Evolutionary conservation across 2,888 invertebrate species (phyloP), one percentile per base, ranked within the genome.

Genomic region (Calliopum simillimum): DNA sequence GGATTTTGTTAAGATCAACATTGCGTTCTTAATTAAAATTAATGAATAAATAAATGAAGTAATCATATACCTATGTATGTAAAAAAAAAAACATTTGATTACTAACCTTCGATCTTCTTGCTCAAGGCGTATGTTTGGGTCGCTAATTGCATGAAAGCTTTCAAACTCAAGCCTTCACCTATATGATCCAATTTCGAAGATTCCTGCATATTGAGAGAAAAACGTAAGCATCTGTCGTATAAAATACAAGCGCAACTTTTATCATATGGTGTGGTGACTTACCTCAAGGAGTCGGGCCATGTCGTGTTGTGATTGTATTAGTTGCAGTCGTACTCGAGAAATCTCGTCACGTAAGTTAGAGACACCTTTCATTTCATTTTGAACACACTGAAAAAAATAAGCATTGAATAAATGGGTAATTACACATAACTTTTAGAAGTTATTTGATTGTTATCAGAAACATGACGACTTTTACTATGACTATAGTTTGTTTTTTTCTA

Each of bases 81-180:
- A 19, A 44, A n/a, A 46, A 46, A 8, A 58, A 13, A 47, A 46
- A 19, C 12, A 3, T 4, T 46, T 14, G 21, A 46, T 12, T n/a
- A 59, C 6, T 51, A 63, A 82, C 84, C 85, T 78, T 85, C 85
- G 14, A 84, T 78, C 77, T 85, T 84, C 64, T 84, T 84, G 8
- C 74, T 77, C 33, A 85, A 61, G 12, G 78, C 76, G 19, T 78
- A 74, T 1, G 79, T 79, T 71, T 84, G 80, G 3, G 82, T 82
- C 58, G 84, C 80, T 2, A 83, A 68, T 44, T 73, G 70, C 6
- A 81, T 79, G 62, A 79, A 85, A 61, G 82, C 80, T 1, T 68
- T 71, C 75, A 84, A 78, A 14, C 68, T 74, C 4, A 85, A 66
- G 0, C 79, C 79, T 25, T 82, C 79, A n/a, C 81, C 80, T 3